Conservation (phyloP, 2,888 invertebrate genomes). For the Nymphalis urticae region DNA sequence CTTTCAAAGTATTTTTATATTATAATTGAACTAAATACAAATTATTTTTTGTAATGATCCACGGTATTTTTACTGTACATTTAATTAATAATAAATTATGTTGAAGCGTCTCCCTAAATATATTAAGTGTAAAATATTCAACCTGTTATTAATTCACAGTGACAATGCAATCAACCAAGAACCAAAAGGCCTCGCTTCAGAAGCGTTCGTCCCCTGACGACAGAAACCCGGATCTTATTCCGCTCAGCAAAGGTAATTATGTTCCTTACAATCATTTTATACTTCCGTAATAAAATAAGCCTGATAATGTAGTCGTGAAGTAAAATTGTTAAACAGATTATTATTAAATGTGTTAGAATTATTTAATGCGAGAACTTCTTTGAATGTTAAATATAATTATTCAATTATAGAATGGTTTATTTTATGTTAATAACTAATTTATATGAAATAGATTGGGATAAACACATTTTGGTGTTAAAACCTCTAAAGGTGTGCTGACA, state of each 20-base stretch:
- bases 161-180: slow-evolving; percentile 67
- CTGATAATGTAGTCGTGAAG: background rate
- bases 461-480: no score
- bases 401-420: no score
- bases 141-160: slow-evolving; percentile 52
- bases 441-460: no score
- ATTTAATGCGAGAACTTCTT: background rate
- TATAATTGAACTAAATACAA: no score
- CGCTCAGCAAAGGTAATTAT: slow-evolving; percentile 89
- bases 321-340: slow-evolving; percentile 11
- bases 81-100: no score
- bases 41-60: no score
- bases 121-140: background rate
- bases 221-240: slow-evolving; percentile 92
- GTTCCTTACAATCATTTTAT: slow-evolving; percentile 5
- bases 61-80: no score
- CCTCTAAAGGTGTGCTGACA: no score
- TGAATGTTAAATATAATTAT: background rate
- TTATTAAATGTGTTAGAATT: background rate
- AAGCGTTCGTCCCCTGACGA: slow-evolving; percentile 85
- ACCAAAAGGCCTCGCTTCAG: slow-evolving; percentile 84
- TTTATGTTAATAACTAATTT: no score
- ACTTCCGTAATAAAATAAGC: slow-evolving; percentile 4
- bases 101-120: no score
- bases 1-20: no score